phyloP scores from a whole-genome alignment of 2,113 vertebrate species.

The Mesitornis unicolor region DNA sequence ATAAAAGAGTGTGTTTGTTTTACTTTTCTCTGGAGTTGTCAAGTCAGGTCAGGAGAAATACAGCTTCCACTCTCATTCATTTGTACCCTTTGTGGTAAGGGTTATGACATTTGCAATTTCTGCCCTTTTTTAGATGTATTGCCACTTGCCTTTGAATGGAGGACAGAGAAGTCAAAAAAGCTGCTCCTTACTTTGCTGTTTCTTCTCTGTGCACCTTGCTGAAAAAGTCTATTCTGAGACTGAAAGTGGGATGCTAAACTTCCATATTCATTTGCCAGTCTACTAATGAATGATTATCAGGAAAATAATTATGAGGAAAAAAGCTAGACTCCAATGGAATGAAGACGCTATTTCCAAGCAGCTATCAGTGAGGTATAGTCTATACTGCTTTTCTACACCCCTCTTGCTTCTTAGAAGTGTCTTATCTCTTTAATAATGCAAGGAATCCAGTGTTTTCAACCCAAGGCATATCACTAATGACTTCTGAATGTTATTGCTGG shows the following conservation, averaged over 20 bases:
- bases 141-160: neutral
- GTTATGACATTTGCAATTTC: neutral
- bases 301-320: neutral
- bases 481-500: neutral
- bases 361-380: neutral
- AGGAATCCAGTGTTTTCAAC: neutral
- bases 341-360: neutral
- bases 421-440: neutral
- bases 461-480: neutral
- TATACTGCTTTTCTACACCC: neutral
- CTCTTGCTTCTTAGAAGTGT: neutral
- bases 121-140: neutral
- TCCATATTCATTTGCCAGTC: neutral
- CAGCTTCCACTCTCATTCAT: neutral
- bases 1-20: accelerated
- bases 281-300: neutral
- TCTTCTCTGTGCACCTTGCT: neutral
- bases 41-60: neutral
- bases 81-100: neutral
- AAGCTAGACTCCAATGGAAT: neutral
- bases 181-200: neutral
- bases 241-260: neutral
- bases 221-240: neutral
- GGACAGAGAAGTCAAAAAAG: neutral
- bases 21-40: neutral